Evolutionary conservation across 2,888 invertebrate species (phyloP), one percentile per base, ranked within the genome.

Genomic region (Loripinus fragilis): DNA sequence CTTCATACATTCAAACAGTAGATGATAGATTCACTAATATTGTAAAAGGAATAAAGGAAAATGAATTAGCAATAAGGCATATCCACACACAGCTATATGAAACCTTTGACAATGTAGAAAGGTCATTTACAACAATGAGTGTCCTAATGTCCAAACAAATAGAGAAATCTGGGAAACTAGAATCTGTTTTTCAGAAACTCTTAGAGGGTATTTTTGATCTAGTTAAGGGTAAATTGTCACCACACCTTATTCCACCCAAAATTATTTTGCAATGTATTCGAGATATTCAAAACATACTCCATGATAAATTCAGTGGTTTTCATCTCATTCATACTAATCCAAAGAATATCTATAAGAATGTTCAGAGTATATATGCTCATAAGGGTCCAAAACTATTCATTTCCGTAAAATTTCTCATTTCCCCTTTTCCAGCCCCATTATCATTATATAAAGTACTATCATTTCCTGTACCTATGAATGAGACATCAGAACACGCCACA

Each of bases 211-310:
- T 74, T 42, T 67, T 33, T 74, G 71, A 74, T 23, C 52, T 77
- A 25, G 60, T 73, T 17, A 48, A 72, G 25, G 77, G 77, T 17
- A 77, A 73, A 68, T 25, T 77, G 15, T 77, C 77, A 52, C 77
- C 73, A n/a, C 68, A 50, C 25, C 33, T 77, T 30, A 73, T 73
- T 30, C 17, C 69, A 17, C 55, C 60, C 17, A 17, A 38, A 15
- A 60, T 28, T 55, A 66, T 78, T 35, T 1, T 23, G 2, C 8
- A 50, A 50, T 41, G 74, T 17, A 35, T 78, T 25, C 3, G 38
- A 15, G 41, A 70, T 30, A 71, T 78, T 55, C 65, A 74, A 55
- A 48, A 45, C n/a, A 66, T 74, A 41, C 41, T 78, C 25, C 12
- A 71, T 48, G 45, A 35, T 2, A 71, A 78, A 64, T 78, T 55